Conservation (phyloP, 1,140 invertebrate species). For the Psilanteris sp. region DNA sequence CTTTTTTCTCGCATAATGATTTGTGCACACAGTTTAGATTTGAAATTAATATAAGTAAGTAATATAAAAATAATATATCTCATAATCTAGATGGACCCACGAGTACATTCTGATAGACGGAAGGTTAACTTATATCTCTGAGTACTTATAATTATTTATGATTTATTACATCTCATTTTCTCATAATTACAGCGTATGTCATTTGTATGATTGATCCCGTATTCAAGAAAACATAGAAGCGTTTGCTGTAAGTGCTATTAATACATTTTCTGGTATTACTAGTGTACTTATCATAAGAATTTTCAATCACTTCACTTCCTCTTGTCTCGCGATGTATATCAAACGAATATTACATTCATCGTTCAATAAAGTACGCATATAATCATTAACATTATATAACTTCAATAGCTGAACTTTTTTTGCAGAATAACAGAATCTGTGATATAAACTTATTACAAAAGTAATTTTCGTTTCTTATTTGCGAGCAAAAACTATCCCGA, state of each 20-base stretch:
- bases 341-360: neutral
- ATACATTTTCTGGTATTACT: conserved; percentile 11
- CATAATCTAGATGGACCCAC: too few species aligned
- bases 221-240: conserved; percentile 15
- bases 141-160: conserved; percentile 37
- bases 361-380: neutral
- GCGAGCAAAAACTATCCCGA: conserved; percentile 30
- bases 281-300: neutral
- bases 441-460: conserved; percentile 21
- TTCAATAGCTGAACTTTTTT: neutral
- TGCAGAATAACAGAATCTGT: conserved; percentile 3
- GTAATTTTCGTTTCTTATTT: conserved; percentile 23
- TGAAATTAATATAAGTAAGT: too few species aligned
- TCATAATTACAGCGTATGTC: conserved; percentile 37
- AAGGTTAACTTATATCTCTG: conserved; percentile 25
- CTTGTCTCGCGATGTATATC: neutral
- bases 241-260: neutral
- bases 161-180: conserved; percentile 43
- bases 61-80: too few species aligned
- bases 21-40: too few species aligned
- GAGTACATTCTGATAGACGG: conserved; percentile 23
- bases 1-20: too few species aligned
- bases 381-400: neutral
- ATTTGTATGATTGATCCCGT: conserved; percentile 40
- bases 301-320: conserved; percentile 8